Conservation (phyloP, 1,140 invertebrate species). For the Onthophagus taurus region DNA sequence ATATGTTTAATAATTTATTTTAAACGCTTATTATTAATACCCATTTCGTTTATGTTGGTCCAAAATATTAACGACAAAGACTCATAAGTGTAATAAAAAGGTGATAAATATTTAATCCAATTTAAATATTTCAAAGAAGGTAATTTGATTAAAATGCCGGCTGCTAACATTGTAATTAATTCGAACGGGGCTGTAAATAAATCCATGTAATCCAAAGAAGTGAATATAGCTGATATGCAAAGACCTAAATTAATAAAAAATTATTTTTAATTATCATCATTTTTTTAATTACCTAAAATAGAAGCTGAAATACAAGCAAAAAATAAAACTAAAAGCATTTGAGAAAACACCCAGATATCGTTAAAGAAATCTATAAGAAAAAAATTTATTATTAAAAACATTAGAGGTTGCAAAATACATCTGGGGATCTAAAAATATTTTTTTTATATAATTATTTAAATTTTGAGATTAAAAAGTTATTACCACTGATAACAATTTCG, state of each 20-base stretch:
- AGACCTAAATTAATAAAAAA: conserved; percentile 18
- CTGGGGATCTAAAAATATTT: conserved; percentile 9
- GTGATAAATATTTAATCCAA: conserved; percentile 25
- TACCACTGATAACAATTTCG: conserved; percentile 62
- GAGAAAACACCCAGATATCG: conserved; percentile 13
- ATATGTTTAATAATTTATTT: no score
- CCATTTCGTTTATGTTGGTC: conserved; percentile 14
- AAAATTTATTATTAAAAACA: conserved; percentile 6
- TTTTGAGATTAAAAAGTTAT: conserved; percentile 17
- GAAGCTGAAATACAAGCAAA: conserved; percentile 17
- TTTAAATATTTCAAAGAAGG: conserved; percentile 15
- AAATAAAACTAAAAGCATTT: conserved; percentile 19
- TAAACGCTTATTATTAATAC: no score
- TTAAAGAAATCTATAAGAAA: neutral
- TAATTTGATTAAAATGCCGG: conserved; percentile 23
- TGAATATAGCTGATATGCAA: conserved; percentile 22
- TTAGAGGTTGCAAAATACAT: neutral
- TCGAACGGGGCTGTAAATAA: conserved; percentile 22
- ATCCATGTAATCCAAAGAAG: conserved; percentile 21
- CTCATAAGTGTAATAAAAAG: conserved; percentile 25
- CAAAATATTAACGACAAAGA: conserved; percentile 22
- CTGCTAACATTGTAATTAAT: conserved; percentile 20
- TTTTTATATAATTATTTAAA: neutral
- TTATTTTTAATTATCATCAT: conserved; percentile 7
- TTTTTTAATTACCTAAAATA: conserved; percentile 19